Conservation (phyloP, 2,888 invertebrate genomes). For the Epiperipatus broadwayi region DNA sequence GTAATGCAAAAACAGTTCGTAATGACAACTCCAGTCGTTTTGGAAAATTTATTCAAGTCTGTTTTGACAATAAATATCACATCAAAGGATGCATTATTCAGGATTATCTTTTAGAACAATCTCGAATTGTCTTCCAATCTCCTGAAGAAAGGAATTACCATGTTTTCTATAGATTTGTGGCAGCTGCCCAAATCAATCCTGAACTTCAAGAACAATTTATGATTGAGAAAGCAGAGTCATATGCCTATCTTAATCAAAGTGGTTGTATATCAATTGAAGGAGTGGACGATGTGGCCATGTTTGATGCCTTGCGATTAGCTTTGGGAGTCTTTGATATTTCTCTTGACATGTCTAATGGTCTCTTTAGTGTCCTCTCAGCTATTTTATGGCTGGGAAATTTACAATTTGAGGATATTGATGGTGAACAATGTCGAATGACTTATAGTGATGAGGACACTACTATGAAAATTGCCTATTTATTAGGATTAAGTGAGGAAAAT, state of each 20-base stretch:
- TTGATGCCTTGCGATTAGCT: constrained; percentile 66
- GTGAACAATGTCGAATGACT: constrained; percentile 57
- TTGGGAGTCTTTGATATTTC: constrained; percentile 68
- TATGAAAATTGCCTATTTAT: constrained; percentile 46
- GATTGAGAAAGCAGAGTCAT: constrained; percentile 51
- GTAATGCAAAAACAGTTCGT: constrained; percentile 76
- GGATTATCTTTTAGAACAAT: constrained; percentile 73
- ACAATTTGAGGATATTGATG: constrained; percentile 66
- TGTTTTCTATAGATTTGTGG: constrained; percentile 74
- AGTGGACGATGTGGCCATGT: constrained; percentile 43
- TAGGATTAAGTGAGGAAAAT: constrained; percentile 53
- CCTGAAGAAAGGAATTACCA: constrained; percentile 72
- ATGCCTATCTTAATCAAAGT: constrained; percentile 52
- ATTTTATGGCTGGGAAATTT: constrained; percentile 79
- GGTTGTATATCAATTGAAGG: constrained; percentile 49
- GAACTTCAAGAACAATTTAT: constrained; percentile 38
- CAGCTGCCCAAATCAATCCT: constrained; percentile 38
- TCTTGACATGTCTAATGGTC: constrained; percentile 62
- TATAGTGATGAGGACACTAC: constrained; percentile 44
- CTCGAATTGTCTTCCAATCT: constrained; percentile 71
- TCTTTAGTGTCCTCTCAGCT: constrained; percentile 67
- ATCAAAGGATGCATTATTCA: constrained; percentile 78
- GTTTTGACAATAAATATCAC: constrained; percentile 63
- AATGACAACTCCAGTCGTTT: constrained; percentile 83
- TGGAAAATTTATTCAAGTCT: constrained; percentile 88